Conservation (phyloP, 2,888 invertebrate species). For the Eilema griseolum region DNA sequence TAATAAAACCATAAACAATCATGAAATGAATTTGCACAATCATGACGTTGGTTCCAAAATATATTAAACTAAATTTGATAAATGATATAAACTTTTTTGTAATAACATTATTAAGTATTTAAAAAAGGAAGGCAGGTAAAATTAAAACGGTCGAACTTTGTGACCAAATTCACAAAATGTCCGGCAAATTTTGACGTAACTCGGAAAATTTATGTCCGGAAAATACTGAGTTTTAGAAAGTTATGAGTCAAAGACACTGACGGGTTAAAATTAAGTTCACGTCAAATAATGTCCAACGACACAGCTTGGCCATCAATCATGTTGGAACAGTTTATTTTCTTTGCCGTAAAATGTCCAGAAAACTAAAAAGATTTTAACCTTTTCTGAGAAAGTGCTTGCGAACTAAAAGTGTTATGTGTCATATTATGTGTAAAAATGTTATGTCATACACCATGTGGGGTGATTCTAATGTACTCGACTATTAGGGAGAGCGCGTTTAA, state of each 20-base stretch:
- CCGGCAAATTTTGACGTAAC: neutral
- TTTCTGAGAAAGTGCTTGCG: neutral
- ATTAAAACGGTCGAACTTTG: neutral
- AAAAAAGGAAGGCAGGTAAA: neutral
- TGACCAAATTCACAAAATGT: neutral
- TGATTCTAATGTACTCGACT: too few relatives aligned
- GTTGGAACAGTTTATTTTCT: conserved; percentile 7
- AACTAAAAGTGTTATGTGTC: neutral
- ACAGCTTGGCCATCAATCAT: conserved; percentile 24
- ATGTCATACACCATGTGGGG: too few relatives aligned
- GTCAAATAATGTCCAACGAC: conserved; percentile 26
- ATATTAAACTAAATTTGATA: neutral
- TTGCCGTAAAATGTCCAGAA: conserved; percentile 12
- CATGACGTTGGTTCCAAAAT: too few relatives aligned
- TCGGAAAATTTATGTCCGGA: neutral
- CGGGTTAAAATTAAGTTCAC: conserved; percentile 19
- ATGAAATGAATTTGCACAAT: too few relatives aligned
- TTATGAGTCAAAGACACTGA: conserved; percentile 11
- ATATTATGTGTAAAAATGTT: too few relatives aligned
- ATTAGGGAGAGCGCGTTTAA: too few relatives aligned
- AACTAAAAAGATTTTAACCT: conserved; percentile 5
- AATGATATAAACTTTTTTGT: neutral
- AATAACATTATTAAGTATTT: neutral
- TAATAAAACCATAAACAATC: too few relatives aligned
- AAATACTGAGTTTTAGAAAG: conserved; percentile 6